These are phyloP conservation scores for Bombus waltoni DNA, from an alignment of 1,140 invertebrate species.

Conservation along the genomic window DNA sequence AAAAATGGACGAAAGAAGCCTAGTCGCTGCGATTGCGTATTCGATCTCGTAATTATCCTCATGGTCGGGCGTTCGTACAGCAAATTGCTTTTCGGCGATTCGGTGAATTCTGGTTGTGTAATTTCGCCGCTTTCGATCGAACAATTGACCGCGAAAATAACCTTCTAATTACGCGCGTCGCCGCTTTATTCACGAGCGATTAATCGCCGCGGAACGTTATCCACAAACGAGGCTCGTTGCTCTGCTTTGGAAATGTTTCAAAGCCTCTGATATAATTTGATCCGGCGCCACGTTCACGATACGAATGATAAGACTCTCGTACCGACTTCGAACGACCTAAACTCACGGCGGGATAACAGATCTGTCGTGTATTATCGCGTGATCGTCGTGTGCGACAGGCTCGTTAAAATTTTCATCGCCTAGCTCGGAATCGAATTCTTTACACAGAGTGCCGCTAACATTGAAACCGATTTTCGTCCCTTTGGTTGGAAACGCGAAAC, in stretches of 20 bases:
- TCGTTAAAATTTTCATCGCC: constrained; percentile 24
- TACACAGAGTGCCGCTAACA: background rate
- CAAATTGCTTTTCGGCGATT: background rate
- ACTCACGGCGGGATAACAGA: background rate
- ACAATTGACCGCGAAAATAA: background rate
- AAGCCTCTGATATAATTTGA: constrained; percentile 7
- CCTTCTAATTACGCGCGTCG: constrained; percentile 16
- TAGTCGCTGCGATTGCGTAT: background rate
- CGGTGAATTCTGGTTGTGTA: background rate
- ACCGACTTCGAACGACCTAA: background rate
- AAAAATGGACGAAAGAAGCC: background rate
- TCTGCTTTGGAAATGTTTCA: background rate
- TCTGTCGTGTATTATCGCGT: background rate
- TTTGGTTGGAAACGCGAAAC: too few species aligned
- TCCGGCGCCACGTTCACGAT: too few species aligned
- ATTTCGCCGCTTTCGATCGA: constrained; percentile 4
- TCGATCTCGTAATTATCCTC: background rate
- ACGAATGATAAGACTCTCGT: background rate
- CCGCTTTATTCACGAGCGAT: background rate
- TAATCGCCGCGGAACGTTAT: background rate
- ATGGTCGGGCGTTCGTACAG: too few species aligned
- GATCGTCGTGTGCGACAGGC: background rate
- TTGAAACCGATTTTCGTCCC: background rate
- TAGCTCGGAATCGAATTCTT: background rate
- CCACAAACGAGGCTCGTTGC: background rate